phyloP scores from a whole-genome alignment of 35 echinoderm and acorn worm species.

The Ophioderma brevispina region DNA sequence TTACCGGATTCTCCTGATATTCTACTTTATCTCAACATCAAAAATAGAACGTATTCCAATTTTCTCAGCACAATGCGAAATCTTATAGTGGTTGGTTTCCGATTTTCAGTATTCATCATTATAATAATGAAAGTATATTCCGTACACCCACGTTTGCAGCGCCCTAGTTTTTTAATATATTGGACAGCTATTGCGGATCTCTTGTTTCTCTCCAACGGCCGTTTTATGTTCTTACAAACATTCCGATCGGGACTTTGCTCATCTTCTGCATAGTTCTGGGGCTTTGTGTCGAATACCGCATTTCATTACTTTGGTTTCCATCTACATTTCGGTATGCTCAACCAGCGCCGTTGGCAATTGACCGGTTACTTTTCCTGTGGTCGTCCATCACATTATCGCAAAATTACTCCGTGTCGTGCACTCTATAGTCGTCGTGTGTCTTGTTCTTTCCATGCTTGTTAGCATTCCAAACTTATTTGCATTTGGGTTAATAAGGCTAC shows the following conservation, averaged over 20 bases:
- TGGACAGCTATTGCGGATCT: conserved; percentile 39
- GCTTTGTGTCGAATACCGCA: conserved; percentile 19
- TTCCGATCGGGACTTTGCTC: not conserved
- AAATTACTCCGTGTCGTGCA: conserved; percentile 29
- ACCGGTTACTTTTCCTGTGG: conserved; percentile 46
- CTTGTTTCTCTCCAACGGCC: conserved; percentile 9
- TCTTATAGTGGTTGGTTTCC: too few species aligned
- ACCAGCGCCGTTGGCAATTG: conserved; percentile 38
- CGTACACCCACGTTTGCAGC: not conserved
- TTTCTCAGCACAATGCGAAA: too few species aligned
- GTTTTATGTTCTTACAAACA: not conserved
- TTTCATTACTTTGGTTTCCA: not conserved
- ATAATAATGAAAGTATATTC: not conserved
- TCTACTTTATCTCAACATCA: too few species aligned
- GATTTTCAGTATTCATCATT: too few species aligned
- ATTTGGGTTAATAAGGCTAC: not conserved
- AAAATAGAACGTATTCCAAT: too few species aligned
- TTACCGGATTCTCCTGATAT: too few species aligned
- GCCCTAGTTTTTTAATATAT: conserved; percentile 60
- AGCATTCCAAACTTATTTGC: not conserved
- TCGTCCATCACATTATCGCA: conserved; percentile 20
- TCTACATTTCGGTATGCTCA: conserved; percentile 2
- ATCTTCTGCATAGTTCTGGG: not conserved
- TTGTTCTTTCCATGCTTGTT: not conserved
- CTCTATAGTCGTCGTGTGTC: not conserved